Base-by-base conservation (phyloP, 2,888 invertebrate species). In the Phyllotreta striolata region DNA sequence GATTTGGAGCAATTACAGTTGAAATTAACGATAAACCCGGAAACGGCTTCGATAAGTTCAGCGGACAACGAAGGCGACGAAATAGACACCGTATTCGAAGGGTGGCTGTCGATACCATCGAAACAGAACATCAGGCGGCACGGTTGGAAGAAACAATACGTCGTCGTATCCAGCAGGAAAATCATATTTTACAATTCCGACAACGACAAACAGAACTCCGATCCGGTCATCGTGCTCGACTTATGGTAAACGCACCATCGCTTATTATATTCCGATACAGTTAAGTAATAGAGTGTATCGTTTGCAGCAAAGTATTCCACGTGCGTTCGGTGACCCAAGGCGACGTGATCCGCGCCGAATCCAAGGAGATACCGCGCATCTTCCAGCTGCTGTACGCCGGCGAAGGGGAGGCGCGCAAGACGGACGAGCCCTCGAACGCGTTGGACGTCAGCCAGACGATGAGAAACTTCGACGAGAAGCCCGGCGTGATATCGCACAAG, bases 281-380 rank as follows among this genome's bases (percentile, higher is more conserved):
- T 24, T 24, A 24, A 24, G 1, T 24, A 24, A 24, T 67, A 72
- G 64, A 67, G 57, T 66, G 0, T 51, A 52, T 41, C 7, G 55
- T 56, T 73, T 74, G 14, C 66, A 96, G 98, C 84, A 98, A 98
- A 88, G 92, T 99, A 80, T 98, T 97, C 86, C 98, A 98, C 85
- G 98, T 98, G 73, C 91, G 98, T 71, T 93, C 96, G 66, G 98
- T 99, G 73, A 98, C 98, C 68, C 98, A 98, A 83, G 98, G 98
- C 76, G 99, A 99, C 87, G 98, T 98, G 76, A 97, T 98, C 81
- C 91, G 98, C 80, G 98, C 97, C 61, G 97, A 98, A 87, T 95
- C 96, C 82, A 96, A 95, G 89, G 97, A 98, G 87, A 96, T 99
- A 84, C 98, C 98, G 76, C 91, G 96, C 83, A 99, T 99, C 84